Conservation (phyloP, 2,797 vertebrate genomes). For the Chaenodraco wilsoni region DNA sequence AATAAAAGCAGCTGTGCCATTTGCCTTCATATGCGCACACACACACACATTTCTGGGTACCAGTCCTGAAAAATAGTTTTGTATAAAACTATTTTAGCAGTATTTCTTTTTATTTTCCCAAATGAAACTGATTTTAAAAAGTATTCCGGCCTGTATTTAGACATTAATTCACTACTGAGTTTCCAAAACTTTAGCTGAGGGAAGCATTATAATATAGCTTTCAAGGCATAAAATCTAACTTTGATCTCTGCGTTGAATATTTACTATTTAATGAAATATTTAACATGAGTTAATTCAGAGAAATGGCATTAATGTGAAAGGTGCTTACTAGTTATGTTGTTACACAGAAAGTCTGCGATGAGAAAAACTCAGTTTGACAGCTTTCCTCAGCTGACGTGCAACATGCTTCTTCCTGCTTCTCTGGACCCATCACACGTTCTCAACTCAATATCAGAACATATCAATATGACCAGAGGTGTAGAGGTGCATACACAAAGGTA, state of each 20-base stretch:
- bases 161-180: constrained; percentile 41
- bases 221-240: constrained; percentile 53
- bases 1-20: constrained; percentile 18
- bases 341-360: neutral
- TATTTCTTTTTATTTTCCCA: constrained; percentile 2
- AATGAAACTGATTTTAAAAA: constrained; percentile 19
- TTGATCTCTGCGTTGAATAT: constrained; percentile 63
- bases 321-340: neutral
- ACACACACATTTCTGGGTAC: neutral
- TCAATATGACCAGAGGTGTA: no score
- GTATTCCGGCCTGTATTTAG: constrained; percentile 18
- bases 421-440: no score
- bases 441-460: no score
- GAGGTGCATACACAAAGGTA: no score
- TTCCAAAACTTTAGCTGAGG: constrained; percentile 47
- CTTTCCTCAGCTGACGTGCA: no score
- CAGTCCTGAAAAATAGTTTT: constrained; percentile 16
- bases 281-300: constrained; percentile 38
- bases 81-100: constrained; percentile 9
- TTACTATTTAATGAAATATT: constrained; percentile 59
- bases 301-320: constrained; percentile 45
- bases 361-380: neutral
- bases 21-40: neutral
- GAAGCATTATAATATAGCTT: constrained; percentile 49
- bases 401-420: no score